phyloP scores from a whole-genome alignment of 2,113 vertebrate genomes.

The Glaucidium brasilianum region DNA sequence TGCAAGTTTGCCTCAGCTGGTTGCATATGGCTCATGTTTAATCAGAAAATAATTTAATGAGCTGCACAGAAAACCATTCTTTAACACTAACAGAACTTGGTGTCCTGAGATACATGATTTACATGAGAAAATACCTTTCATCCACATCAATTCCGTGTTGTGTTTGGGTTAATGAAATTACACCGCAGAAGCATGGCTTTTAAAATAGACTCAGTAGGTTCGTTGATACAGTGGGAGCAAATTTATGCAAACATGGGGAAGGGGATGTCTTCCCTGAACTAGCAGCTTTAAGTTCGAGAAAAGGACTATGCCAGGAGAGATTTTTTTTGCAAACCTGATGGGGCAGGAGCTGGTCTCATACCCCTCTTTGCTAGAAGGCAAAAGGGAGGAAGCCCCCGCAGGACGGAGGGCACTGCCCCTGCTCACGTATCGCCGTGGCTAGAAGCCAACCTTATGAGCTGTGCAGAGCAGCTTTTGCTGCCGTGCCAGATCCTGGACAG shows the following conservation, averaged over 20 bases:
- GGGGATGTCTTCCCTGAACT: neutral
- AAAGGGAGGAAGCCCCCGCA: neutral
- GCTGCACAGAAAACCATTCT: neutral
- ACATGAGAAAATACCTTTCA: neutral
- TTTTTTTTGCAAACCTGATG: neutral
- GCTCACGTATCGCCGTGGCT: neutral
- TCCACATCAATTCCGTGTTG: neutral
- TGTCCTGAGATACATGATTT: neutral
- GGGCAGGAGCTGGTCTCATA: neutral
- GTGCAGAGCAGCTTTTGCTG: neutral
- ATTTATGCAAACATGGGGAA: neutral
- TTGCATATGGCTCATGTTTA: slow-evolving; percentile 6
- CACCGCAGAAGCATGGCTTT: neutral
- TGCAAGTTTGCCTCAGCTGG: neutral
- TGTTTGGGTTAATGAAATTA: neutral
- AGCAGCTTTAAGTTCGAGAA: neutral
- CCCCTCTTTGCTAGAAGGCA: neutral
- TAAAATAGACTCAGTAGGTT: neutral
- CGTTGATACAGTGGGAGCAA: neutral
- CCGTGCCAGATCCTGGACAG: neutral
- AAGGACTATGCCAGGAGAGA: neutral
- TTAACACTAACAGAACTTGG: neutral
- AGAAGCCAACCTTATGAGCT: neutral
- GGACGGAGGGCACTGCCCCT: neutral
- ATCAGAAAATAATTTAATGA: neutral